These are phyloP conservation scores for Vanessa atalanta DNA, from an alignment of 1,140 invertebrate species.

Conservation along the genomic window DNA sequence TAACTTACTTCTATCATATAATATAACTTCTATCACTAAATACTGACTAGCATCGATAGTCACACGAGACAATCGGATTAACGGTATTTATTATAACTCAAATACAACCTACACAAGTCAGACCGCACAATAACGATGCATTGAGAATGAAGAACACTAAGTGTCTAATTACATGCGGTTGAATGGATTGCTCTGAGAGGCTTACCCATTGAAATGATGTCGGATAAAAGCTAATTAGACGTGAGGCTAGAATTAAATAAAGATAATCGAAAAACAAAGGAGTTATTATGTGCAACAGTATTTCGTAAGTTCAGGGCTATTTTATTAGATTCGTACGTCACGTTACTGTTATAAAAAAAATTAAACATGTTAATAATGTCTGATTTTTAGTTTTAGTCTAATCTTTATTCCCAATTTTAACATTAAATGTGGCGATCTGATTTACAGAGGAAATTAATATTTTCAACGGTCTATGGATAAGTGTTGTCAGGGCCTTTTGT, in stretches of 20 bases:
- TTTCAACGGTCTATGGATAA: too few species aligned
- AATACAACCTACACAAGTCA: constrained; percentile 28
- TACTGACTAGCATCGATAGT: background rate
- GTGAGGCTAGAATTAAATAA: constrained; percentile 42
- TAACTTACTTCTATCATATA: too few species aligned
- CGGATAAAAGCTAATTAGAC: constrained; percentile 61
- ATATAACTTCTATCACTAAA: constrained; percentile 5
- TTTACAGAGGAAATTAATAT: too few species aligned
- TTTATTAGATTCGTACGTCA: too few species aligned
- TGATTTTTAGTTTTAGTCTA: too few species aligned
- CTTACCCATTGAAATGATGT: constrained; percentile 57
- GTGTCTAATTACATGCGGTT: constrained; percentile 58
- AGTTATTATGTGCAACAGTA: background rate
- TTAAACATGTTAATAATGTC: too few species aligned
- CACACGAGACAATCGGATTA: constrained; percentile 31
- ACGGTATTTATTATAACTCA: constrained; percentile 25
- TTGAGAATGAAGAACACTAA: constrained; percentile 53
- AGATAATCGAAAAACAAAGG: constrained; percentile 14
- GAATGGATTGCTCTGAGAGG: constrained; percentile 54
- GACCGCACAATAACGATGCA: constrained; percentile 47
- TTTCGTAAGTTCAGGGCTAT: background rate
- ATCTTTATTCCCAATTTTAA: too few species aligned
- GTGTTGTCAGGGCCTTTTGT: too few species aligned
- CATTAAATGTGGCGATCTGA: too few species aligned
- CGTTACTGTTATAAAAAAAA: too few species aligned